Percentiles rank a stretch among this genome's conserved stretches.
These are phyloP conservation scores for Chrysomallon squamiferum DNA, from an alignment of 1,140 invertebrate genomes.

Conservation along the genomic window DNA sequence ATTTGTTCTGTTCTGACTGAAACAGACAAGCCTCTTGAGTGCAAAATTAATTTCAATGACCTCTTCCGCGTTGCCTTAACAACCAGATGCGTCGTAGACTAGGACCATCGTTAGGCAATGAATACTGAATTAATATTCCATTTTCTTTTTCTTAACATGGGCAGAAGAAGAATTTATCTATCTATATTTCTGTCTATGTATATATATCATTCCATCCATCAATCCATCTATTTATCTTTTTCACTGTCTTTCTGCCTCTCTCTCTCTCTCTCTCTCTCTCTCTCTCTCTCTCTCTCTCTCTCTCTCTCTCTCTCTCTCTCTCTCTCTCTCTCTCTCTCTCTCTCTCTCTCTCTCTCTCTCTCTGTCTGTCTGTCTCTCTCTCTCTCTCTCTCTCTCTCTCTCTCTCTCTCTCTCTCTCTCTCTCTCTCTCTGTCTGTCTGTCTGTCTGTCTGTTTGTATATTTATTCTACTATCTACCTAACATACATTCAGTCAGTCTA, in stretches of 20 bases:
- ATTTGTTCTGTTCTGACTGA: too few species aligned
- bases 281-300: slow-evolving; percentile 13
- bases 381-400: slow-evolving; percentile 16
- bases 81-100: too few species aligned
- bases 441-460: neutral
- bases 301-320: slow-evolving; percentile 14
- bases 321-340: neutral
- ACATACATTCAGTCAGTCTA: neutral
- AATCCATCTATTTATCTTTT: too few species aligned
- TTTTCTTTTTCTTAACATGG: too few species aligned
- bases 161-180: too few species aligned
- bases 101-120: too few species aligned
- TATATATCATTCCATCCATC: too few species aligned
- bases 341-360: neutral
- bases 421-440: neutral
- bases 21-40: too few species aligned
- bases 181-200: too few species aligned
- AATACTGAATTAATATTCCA: too few species aligned
- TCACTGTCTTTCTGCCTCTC: neutral
- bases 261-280: slow-evolving; percentile 14
- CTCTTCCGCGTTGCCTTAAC: too few species aligned
- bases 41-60: too few species aligned
- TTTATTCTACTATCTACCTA: neutral
- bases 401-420: slow-evolving; percentile 5
- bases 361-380: neutral